phyloP scores from a whole-genome alignment of 92 coral and sea anemone genomes.

The Umimayanthus kanabou region DNA sequence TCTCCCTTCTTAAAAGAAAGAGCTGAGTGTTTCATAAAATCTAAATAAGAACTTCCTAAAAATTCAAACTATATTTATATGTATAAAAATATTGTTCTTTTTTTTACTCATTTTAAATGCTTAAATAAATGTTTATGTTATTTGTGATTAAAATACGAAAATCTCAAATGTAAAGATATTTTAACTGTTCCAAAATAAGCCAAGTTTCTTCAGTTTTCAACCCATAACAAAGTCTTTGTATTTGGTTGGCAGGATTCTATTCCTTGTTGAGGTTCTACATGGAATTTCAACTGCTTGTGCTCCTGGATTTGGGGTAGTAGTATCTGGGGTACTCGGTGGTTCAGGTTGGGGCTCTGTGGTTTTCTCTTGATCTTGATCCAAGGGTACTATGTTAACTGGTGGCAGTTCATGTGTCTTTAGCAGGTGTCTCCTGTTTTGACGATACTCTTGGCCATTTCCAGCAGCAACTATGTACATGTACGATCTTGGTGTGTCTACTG shows the following conservation, averaged over 20 bases:
- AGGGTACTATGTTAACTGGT: background rate
- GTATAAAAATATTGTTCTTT: too few relatives aligned
- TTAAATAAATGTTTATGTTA: too few relatives aligned
- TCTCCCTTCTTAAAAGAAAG: too few relatives aligned
- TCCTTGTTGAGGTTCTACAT: slow-evolving; percentile 34
- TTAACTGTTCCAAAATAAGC: too few relatives aligned
- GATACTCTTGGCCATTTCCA: slow-evolving; percentile 54
- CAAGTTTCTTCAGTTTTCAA: too few relatives aligned
- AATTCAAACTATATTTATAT: too few relatives aligned
- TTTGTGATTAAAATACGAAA: too few relatives aligned
- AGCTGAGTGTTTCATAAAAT: too few relatives aligned
- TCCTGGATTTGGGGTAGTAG: background rate
- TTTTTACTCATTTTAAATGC: too few relatives aligned
- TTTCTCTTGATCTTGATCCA: background rate
- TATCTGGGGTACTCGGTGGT: background rate
- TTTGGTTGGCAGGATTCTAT: slow-evolving; percentile 37
- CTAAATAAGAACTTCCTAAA: too few relatives aligned
- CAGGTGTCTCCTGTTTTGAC: slow-evolving; percentile 44
- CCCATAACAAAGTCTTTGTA: slow-evolving; percentile 15
- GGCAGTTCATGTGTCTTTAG: background rate
- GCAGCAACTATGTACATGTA: too few relatives aligned
- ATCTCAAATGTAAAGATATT: too few relatives aligned
- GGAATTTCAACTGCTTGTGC: background rate
- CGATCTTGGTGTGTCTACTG: slow-evolving; percentile 49
- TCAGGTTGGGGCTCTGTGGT: background rate